Conservation (phyloP, 2,113 vertebrate species). For the Dasypus novemcinctus region DNA sequence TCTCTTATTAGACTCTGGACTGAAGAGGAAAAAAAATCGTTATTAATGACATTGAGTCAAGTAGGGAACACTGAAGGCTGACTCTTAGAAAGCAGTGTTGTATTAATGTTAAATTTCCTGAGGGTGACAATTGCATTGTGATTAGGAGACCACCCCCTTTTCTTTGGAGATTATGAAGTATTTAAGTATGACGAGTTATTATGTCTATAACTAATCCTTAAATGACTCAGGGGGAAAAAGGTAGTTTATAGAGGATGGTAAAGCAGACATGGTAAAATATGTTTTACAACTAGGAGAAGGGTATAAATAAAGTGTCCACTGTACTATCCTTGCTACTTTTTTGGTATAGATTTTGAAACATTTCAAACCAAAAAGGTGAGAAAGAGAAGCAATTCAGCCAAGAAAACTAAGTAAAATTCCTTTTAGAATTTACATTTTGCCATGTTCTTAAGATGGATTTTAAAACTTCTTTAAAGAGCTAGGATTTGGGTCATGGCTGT, state of each 20-base stretch:
- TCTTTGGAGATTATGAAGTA: background rate
- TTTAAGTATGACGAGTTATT: background rate
- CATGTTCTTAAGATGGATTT: background rate
- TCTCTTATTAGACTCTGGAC: background rate
- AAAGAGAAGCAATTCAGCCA: background rate
- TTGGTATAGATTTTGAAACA: background rate
- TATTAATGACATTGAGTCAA: background rate
- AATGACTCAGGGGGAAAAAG: background rate
- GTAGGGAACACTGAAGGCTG: background rate
- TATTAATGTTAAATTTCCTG: too few species aligned
- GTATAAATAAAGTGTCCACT: background rate
- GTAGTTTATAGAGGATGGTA: background rate
- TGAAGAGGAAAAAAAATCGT: background rate
- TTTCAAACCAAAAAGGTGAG: constrained; percentile 3
- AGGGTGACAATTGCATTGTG: background rate
- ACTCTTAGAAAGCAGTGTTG: background rate
- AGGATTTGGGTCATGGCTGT: background rate
- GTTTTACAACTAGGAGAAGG: background rate
- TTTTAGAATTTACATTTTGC: background rate
- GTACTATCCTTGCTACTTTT: background rate
- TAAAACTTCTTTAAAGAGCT: background rate
- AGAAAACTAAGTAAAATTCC: background rate
- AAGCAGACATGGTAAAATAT: background rate
- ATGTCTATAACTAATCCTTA: background rate
- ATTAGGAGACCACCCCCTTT: background rate